Base-by-base conservation (phyloP, 2,888 invertebrate species). In the Temnothorax ravouxi region DNA sequence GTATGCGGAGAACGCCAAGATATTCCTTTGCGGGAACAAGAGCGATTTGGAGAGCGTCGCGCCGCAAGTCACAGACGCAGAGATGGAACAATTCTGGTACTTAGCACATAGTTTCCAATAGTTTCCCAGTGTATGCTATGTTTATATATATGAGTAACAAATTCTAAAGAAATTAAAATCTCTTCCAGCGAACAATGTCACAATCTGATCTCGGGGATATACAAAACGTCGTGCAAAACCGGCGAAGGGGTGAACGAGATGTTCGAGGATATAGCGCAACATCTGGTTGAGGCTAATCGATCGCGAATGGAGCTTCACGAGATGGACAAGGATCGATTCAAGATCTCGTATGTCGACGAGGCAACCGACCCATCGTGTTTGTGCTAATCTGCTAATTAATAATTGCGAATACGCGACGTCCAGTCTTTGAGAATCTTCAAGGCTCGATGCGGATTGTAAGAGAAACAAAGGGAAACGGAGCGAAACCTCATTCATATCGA, bases 11-110 rank as follows among this genome's bases (percentile, higher is more conserved):
- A 99, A 98, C 95, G 99, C 99, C 6, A 98, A 98, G 95, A 99
- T 99, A 94, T 99, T 98, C 95, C 96, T 99, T 21, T 99, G 99
- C 95, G 99, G 99, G 71, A 99, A 99, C 94, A 99, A 99, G 95
- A 96, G 97, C 72, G 99, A 99, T 95, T 95, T 98, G 75, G 97
- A 97, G 92, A 96, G 96, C 15, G 95, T 95, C 34, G 96, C 96
- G 76, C 97, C 97, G 1, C 97, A 98, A 95, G 97, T 99, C 11
- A 97, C 97, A 21, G 98, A 98, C 94, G 96, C 97, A 83, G 98
- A 99, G 94, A 97, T 99, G 95, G 98, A 98, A 94, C 97, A 97
- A 88, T 99, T 99, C 95, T 98, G 97, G 97, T 97, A 95, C 94
- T 81, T 47, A n/a, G n/a, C n/a, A 34, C n/a, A 21, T 25, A 8